Evolutionary conservation across 2,888 invertebrate genomes (phyloP).

Genomic region (Scrobipalpa costella): DNA sequence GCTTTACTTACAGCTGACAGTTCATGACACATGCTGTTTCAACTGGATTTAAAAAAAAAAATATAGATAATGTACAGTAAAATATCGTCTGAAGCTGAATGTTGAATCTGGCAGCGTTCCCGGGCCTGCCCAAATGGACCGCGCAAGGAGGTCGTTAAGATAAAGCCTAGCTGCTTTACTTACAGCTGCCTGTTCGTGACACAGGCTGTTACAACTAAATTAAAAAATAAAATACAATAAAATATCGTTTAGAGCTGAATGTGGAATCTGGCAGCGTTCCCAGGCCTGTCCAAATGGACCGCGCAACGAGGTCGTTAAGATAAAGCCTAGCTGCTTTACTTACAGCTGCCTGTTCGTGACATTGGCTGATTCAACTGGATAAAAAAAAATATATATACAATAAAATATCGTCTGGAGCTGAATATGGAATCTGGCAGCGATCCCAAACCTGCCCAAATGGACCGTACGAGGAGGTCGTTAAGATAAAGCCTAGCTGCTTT

Average conservation of each 20-base stretch:
- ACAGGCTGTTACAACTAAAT: no score
- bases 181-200: background rate
- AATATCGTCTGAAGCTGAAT: background rate
- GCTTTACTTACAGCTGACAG: slow-evolving; percentile 1
- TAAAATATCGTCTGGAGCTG: background rate
- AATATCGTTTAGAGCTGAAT: background rate
- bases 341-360: no score
- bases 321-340: no score
- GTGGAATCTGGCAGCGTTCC: no score
- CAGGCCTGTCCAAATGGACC: no score
- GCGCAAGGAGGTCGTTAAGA: background rate
- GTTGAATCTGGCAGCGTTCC: slow-evolving; percentile 14
- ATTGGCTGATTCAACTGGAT: no score
- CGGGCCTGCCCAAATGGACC: slow-evolving; percentile 11
- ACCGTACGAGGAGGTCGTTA: no score
- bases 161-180: slow-evolving; percentile 10
- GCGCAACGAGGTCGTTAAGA: no score
- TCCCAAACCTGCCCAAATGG: no score
- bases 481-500: no score
- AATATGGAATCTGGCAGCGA: no score
- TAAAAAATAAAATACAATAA: background rate
- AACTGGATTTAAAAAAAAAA: background rate
- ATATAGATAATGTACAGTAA: background rate
- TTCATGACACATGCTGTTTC: background rate
- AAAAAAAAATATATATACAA: background rate